phyloP scores from a whole-genome alignment of 2,888 invertebrate species.

The Eilema griseolum region DNA sequence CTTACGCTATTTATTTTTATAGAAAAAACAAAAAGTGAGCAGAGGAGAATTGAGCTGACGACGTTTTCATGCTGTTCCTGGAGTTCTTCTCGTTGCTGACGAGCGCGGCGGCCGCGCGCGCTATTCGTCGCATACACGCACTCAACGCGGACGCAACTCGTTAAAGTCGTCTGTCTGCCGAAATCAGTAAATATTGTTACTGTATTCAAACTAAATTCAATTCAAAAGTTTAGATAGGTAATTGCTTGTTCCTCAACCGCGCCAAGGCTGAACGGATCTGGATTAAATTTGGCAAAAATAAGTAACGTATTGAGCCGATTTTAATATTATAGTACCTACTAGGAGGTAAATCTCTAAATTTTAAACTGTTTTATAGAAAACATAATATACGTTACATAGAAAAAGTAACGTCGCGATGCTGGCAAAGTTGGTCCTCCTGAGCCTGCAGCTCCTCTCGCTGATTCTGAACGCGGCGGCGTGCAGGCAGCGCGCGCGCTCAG shows the following conservation, averaged over 20 bases:
- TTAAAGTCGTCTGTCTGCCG: not conserved
- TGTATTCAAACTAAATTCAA: too few relatives aligned
- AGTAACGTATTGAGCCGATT: too few relatives aligned
- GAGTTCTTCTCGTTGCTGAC: not conserved
- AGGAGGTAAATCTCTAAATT: too few relatives aligned
- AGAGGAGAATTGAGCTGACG: not conserved
- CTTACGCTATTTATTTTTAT: not conserved
- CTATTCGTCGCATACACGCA: not conserved
- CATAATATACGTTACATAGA: too few relatives aligned
- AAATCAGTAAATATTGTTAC: not conserved
- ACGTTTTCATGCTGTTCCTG: not conserved
- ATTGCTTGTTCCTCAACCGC: too few relatives aligned
- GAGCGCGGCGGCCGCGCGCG: not conserved
- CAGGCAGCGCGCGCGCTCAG: not conserved
- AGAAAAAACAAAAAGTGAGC: slow-evolving; percentile 9
- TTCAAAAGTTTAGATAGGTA: too few relatives aligned
- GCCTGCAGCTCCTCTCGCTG: slow-evolving; percentile 7
- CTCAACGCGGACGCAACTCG: too few relatives aligned
- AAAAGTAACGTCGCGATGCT: not conserved
- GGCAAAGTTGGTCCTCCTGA: not conserved
- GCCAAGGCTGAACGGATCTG: too few relatives aligned
- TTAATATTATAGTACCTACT: too few relatives aligned
- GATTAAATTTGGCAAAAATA: too few relatives aligned
- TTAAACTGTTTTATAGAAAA: too few relatives aligned
- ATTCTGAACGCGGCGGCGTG: not conserved